Conservation (phyloP, 2,888 invertebrate genomes). For the Xanthorhoe designata region DNA sequence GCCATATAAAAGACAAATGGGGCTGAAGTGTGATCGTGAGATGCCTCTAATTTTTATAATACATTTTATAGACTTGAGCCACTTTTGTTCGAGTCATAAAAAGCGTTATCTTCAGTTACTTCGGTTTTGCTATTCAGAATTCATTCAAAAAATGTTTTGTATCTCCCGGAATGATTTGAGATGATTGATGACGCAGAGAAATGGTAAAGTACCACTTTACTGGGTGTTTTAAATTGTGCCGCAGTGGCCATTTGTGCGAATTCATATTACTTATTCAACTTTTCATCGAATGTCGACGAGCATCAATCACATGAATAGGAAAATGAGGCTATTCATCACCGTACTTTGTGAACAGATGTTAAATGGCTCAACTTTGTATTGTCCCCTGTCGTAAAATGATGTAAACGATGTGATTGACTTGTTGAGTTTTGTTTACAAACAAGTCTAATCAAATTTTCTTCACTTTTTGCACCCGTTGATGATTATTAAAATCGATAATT, state of each 20-base stretch:
- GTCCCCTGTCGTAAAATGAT: constrained; percentile 2
- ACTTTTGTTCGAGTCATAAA: constrained; percentile 40
- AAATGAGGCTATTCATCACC: constrained; percentile 42
- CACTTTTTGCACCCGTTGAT: neutral
- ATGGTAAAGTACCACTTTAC: constrained; percentile 57
- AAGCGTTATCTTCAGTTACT: constrained; percentile 3
- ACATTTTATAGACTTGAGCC: constrained; percentile 49
- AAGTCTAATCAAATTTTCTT: neutral
- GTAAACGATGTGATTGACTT: constrained; percentile 26
- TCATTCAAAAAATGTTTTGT: constrained; percentile 60
- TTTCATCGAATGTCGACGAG: constrained; percentile 43
- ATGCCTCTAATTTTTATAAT: constrained; percentile 59
- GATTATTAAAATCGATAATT: neutral
- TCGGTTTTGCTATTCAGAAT: constrained; percentile 55
- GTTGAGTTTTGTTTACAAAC: constrained; percentile 10
- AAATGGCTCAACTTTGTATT: constrained; percentile 29
- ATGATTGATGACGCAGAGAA: constrained; percentile 68
- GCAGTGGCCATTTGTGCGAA: constrained; percentile 46
- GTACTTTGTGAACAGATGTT: constrained; percentile 27
- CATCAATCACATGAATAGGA: constrained; percentile 45
- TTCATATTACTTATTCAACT: constrained; percentile 47
- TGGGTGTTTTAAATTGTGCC: constrained; percentile 59
- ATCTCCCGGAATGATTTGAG: constrained; percentile 65
- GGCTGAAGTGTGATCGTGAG: constrained; percentile 60
- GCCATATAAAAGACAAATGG: constrained; percentile 71